Conservation (phyloP, 2,797 vertebrate genomes). For the Semotilus atromaculatus region DNA sequence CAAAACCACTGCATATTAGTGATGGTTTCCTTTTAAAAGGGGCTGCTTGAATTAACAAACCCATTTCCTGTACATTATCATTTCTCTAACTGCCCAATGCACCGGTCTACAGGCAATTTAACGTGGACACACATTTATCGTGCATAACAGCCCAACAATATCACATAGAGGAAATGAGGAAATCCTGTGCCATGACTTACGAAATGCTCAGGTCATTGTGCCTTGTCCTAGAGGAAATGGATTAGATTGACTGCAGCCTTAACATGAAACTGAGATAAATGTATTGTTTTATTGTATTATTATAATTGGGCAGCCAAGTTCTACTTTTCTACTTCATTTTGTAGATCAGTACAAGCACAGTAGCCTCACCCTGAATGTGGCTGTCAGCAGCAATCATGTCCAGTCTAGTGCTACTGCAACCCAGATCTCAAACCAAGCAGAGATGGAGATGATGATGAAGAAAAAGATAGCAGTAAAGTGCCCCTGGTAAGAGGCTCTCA, state of each 20-base stretch:
- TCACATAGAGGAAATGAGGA: slow-evolving; percentile 42
- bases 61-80: slow-evolving; percentile 34
- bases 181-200: slow-evolving; percentile 41
- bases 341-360: background rate
- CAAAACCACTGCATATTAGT: slow-evolving; percentile 8
- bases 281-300: background rate
- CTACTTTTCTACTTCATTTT: background rate
- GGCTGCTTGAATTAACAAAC: slow-evolving; percentile 10
- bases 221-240: slow-evolving; percentile 5
- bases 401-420: slow-evolving; percentile 6
- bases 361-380: slow-evolving; percentile 14
- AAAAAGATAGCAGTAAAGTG: slow-evolving; percentile 28
- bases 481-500: background rate
- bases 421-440: background rate
- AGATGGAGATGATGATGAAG: slow-evolving; percentile 1
- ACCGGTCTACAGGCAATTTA: background rate
- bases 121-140: background rate
- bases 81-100: slow-evolving; percentile 13
- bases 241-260: background rate
- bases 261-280: background rate
- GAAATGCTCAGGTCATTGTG: slow-evolving; percentile 31
- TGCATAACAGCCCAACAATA: slow-evolving; percentile 4
- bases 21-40: slow-evolving; percentile 17
- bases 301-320: background rate
- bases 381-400: slow-evolving; percentile 39